phyloP scores from a whole-genome alignment of 1,140 invertebrate genomes.

The Tetramorium parvispinum region DNA sequence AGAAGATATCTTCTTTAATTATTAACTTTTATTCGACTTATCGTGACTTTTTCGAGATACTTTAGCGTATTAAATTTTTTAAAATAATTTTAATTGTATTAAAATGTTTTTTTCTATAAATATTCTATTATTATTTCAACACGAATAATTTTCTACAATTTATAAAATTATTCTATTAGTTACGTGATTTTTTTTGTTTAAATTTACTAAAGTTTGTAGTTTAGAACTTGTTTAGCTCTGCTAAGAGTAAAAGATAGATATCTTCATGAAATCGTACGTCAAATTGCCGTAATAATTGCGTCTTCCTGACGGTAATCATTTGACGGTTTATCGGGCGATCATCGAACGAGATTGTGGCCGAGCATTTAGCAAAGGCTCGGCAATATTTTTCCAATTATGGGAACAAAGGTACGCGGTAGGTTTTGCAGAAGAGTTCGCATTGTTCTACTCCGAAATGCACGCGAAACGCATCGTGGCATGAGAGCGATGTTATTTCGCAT shows the following conservation, averaged over 20 bases:
- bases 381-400: not conserved
- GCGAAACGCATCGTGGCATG: constrained; percentile 10
- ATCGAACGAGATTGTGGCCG: not conserved
- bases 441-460: constrained; percentile 41
- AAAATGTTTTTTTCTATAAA: not conserved
- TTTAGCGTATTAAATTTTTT: not conserved
- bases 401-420: not conserved
- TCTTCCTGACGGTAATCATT: not conserved
- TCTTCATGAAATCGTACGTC: not conserved
- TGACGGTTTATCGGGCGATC: constrained; percentile 17
- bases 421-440: not conserved
- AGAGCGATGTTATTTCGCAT: constrained; percentile 35
- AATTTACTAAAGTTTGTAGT: not conserved
- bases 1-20: not conserved
- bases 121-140: not conserved
- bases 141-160: not conserved
- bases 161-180: not conserved
- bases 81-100: not conserved
- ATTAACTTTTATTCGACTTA: not conserved
- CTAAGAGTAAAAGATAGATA: not conserved
- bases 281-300: not conserved
- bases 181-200: not conserved
- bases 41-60: not conserved
- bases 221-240: not conserved
- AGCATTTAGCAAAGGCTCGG: not conserved